A percentile compares a stretch with the other conserved stretches of the same genome.
These are phyloP conservation scores for Chelonus insularis DNA, from an alignment of 1,140 invertebrate species.

Conservation along the genomic window DNA sequence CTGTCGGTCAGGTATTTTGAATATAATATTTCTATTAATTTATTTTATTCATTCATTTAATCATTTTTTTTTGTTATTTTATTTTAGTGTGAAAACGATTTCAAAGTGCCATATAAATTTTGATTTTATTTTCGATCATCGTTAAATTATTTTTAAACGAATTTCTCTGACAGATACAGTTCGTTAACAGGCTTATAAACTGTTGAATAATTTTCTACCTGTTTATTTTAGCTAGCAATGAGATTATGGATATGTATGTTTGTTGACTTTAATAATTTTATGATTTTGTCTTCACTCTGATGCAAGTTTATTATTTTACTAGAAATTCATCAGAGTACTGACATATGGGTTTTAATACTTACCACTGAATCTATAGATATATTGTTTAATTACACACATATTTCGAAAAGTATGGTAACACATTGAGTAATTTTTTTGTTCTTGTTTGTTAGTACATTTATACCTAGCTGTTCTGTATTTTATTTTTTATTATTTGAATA, in stretches of 20 bases:
- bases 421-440: constrained; percentile 37
- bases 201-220: not conserved
- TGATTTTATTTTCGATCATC: too few relatives aligned
- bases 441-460: not conserved
- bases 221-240: not conserved
- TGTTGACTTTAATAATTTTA: not conserved
- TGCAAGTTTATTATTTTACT: not conserved
- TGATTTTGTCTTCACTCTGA: not conserved
- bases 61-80: not conserved
- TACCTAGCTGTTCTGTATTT: not conserved
- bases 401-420: constrained; percentile 43
- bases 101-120: too few relatives aligned
- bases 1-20: too few relatives aligned
- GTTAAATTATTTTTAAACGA: too few relatives aligned
- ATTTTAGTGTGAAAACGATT: too few relatives aligned
- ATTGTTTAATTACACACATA: constrained; percentile 47
- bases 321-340: constrained; percentile 23
- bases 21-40: too few relatives aligned
- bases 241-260: constrained; percentile 5
- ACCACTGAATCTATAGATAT: constrained; percentile 35
- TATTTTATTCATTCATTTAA: not conserved
- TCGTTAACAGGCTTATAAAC: too few relatives aligned
- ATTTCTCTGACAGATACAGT: too few relatives aligned
- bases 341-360: constrained; percentile 37
- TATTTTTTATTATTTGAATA: constrained; percentile 1